Evolutionary conservation across 1,140 invertebrate species (phyloP).

Genomic region (Drosophila littoralis): DNA sequence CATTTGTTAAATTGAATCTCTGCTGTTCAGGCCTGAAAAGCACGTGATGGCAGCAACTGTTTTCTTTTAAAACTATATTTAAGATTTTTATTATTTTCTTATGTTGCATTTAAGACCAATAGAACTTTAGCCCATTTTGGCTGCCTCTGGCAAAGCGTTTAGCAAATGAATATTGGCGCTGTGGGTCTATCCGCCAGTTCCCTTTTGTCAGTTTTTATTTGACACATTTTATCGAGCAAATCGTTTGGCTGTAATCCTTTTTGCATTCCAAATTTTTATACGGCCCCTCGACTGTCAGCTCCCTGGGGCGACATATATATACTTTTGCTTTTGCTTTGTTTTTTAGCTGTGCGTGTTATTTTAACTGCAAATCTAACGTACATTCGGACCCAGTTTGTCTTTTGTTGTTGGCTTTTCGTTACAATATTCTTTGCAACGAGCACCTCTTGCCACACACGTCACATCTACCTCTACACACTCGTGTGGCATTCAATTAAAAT

Average conservation of each 20-base stretch:
- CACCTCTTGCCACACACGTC: constrained; percentile 16
- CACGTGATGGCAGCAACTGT: constrained; percentile 12
- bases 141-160: constrained; percentile 22
- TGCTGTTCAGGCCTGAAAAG: neutral
- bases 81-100: neutral
- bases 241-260: constrained; percentile 59
- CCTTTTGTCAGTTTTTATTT: constrained; percentile 70
- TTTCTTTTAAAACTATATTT: neutral
- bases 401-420: constrained; percentile 40
- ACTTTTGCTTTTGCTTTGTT: constrained; percentile 1
- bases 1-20: constrained; percentile 4
- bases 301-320: constrained; percentile 52
- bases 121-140: neutral
- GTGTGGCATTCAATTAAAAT: constrained; percentile 63
- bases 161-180: constrained; percentile 56
- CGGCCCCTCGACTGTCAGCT: constrained; percentile 22
- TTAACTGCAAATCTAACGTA: constrained; percentile 41
- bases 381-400: constrained; percentile 50
- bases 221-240: constrained; percentile 73
- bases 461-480: neutral
- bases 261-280: constrained; percentile 60
- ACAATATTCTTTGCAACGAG: constrained; percentile 25
- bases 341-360: constrained; percentile 30
- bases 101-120: neutral
- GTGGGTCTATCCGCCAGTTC: constrained; percentile 40